These are phyloP conservation scores for Epicampocera succincta DNA, from an alignment of 2,888 invertebrate species.

Conservation along the genomic window DNA sequence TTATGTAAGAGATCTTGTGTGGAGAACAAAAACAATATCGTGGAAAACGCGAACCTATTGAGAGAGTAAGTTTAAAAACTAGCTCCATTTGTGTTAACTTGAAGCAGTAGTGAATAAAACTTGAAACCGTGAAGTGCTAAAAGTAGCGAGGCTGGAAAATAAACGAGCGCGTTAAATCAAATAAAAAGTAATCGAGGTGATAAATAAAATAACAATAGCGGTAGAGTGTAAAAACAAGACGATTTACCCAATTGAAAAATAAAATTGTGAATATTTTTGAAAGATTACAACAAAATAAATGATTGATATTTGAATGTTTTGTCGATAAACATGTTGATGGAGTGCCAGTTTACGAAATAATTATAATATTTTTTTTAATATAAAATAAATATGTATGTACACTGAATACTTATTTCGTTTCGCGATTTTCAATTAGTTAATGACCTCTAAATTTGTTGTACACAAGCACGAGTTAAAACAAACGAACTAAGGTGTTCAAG, in stretches of 20 bases:
- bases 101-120: conserved; percentile 67
- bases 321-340: conserved; percentile 26
- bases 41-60: conserved; percentile 1
- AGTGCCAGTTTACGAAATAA: conserved; percentile 1
- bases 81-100: conserved; percentile 65
- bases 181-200: conserved; percentile 34
- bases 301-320: background rate
- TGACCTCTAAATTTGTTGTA: conserved; percentile 51
- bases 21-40: conserved; percentile 9
- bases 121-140: conserved; percentile 59
- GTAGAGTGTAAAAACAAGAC: conserved; percentile 2
- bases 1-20: conserved; percentile 46
- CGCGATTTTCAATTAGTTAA: conserved; percentile 53
- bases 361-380: too few species aligned
- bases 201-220: conserved; percentile 18
- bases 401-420: conserved; percentile 47
- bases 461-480: conserved; percentile 5
- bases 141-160: conserved; percentile 6
- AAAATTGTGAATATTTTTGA: conserved; percentile 10
- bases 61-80: conserved; percentile 62
- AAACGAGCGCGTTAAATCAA: conserved; percentile 38
- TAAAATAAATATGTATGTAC: too few species aligned
- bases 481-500: conserved; percentile 10
- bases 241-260: background rate
- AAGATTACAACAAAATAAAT: background rate